Percentiles rank a stretch among this genome's conserved stretches.
Conservation (phyloP, 2,797 vertebrate genomes). For the Rhinophrynus dorsalis region DNA sequence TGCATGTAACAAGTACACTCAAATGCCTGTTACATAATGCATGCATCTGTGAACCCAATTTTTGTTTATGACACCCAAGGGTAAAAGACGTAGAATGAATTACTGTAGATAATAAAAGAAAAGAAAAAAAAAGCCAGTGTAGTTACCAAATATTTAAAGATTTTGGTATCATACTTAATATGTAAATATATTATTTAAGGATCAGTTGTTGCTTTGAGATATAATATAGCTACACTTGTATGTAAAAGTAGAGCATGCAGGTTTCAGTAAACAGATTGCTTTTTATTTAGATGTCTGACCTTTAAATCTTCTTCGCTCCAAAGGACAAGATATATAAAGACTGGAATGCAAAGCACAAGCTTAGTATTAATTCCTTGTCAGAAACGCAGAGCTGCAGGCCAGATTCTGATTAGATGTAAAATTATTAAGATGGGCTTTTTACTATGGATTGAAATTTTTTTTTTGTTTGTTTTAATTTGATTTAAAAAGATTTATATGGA, state of each 20-base stretch:
- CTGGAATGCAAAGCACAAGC: constrained; percentile 20
- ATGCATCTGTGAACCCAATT: constrained; percentile 8
- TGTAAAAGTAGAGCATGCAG: no score
- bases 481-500: no score
- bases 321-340: constrained; percentile 47
- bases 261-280: constrained; percentile 29
- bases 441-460: no score
- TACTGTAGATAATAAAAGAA: no score
- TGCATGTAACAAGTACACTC: neutral
- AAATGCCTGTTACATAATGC: constrained; percentile 26
- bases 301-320: constrained; percentile 23
- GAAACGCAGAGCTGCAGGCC: neutral
- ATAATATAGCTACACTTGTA: no score
- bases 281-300: constrained; percentile 26
- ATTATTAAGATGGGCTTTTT: no score
- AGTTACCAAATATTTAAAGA: neutral
- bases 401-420: neutral
- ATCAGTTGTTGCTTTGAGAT: no score
- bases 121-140: no score
- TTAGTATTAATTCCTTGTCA: constrained; percentile 28
- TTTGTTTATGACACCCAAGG: neutral
- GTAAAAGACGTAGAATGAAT: neutral
- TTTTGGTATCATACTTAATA: no score
- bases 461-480: no score
- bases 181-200: no score